phyloP scores from a whole-genome alignment of 2,113 vertebrate species.

The Montifringilla adamsi region DNA sequence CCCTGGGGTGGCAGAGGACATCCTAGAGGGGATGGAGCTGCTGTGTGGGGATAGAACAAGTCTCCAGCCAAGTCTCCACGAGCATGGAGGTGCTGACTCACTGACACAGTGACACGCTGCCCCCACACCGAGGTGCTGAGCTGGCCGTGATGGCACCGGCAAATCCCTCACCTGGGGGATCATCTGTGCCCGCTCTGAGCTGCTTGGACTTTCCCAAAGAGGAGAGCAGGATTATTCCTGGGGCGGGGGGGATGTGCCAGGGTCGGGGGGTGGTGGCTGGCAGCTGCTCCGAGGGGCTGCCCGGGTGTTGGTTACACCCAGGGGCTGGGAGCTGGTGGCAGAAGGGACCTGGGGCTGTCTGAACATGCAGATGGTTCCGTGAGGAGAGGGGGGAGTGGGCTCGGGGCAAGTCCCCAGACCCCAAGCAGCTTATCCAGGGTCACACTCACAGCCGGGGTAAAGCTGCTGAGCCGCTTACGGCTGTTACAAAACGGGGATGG shows the following conservation, averaged over 20 bases:
- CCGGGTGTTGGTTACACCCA: rapidly evolving
- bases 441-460: not conserved
- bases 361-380: rapidly evolving
- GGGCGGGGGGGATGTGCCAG: rapidly evolving
- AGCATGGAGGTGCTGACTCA: conserved; percentile 74
- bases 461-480: conserved; percentile 33
- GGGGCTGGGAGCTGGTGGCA: not conserved
- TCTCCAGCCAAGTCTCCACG: not conserved
- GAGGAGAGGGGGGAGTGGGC: not conserved
- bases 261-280: not conserved
- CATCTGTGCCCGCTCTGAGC: conserved; percentile 17
- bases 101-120: conserved; percentile 86
- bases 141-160: not conserved
- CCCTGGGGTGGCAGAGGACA: not conserved
- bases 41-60: not conserved
- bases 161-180: conserved; percentile 72
- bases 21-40: not conserved
- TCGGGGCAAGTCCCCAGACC: not conserved
- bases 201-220: conserved; percentile 19
- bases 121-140: conserved; percentile 49
- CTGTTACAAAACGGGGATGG: not conserved
- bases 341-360: rapidly evolving
- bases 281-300: not conserved
- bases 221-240: not conserved
- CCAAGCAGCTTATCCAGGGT: not conserved